phyloP scores from a whole-genome alignment of 64 coral and sea anemone genomes.

The Acropora yongei region DNA sequence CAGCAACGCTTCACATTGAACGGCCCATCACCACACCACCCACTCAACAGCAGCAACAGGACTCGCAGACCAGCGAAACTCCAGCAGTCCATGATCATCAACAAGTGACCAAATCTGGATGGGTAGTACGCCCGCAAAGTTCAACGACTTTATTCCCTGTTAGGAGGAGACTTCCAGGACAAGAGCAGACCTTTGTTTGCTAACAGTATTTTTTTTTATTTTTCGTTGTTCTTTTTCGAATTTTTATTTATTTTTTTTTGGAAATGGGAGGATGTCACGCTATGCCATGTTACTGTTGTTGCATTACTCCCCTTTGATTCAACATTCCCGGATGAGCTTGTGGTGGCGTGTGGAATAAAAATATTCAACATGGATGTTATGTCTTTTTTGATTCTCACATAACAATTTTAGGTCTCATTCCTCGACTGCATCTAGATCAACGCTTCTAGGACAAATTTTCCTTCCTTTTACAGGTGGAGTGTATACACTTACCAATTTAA shows the following conservation, averaged over 20 bases:
- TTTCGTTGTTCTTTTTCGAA: too few species aligned
- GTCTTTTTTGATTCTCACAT: too few species aligned
- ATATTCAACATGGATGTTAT: too few species aligned
- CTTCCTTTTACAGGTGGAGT: conserved; percentile 32
- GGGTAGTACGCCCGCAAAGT: not conserved
- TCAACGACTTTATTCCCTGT: not conserved
- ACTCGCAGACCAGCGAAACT: not conserved
- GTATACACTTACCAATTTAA: conserved; percentile 53
- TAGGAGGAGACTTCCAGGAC: not conserved
- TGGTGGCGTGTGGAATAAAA: too few species aligned
- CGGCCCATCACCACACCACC: not conserved
- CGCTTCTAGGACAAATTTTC: not conserved
- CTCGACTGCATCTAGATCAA: conserved; percentile 19
- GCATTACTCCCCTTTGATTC: too few species aligned
- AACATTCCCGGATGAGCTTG: too few species aligned
- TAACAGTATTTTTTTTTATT: not conserved
- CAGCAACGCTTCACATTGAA: not conserved
- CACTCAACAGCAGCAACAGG: not conserved
- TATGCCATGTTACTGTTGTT: too few species aligned
- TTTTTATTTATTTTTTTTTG: not conserved
- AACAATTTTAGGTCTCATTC: not conserved
- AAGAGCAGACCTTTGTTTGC: conserved; percentile 24
- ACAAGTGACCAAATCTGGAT: not conserved
- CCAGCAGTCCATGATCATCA: not conserved
- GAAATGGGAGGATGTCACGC: too few species aligned